Conservation (phyloP, 30 jellyfish, hydroid and myxozoan genomes). For the Cassiopea xamachana region DNA sequence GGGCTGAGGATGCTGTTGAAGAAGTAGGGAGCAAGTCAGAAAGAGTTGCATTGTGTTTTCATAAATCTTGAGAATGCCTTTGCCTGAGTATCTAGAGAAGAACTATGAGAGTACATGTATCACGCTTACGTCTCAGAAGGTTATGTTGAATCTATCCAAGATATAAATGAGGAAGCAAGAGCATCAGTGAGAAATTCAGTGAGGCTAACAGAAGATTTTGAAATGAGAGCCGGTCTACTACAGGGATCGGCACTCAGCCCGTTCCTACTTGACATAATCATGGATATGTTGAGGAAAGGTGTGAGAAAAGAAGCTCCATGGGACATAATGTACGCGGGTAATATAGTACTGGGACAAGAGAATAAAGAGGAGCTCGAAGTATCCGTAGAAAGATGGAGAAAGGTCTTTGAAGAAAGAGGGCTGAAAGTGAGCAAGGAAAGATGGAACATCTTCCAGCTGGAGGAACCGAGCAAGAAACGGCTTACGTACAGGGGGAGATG, state of each 20-base stretch:
- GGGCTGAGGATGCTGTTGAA: slow-evolving; percentile 5
- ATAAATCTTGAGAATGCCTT: slow-evolving; percentile 41
- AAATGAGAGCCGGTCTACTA: slow-evolving; percentile 13
- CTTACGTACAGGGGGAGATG: neutral
- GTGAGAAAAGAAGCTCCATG: slow-evolving; percentile 22
- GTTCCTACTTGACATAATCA: slow-evolving; percentile 30
- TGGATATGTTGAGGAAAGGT: slow-evolving; percentile 12
- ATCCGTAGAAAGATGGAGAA: slow-evolving; percentile 25
- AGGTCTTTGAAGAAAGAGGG: slow-evolving; percentile 36
- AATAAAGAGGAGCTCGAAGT: neutral
- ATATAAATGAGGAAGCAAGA: slow-evolving; percentile 24
- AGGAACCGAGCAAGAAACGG: neutral
- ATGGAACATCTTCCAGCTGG: neutral
- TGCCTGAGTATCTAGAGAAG: slow-evolving; percentile 44
- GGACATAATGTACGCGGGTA: slow-evolving; percentile 54
- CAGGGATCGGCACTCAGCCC: slow-evolving; percentile 59
- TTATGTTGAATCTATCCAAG: slow-evolving; percentile 22
- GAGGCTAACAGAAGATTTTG: slow-evolving; percentile 16
- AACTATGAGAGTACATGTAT: slow-evolving; percentile 39
- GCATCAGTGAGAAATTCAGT: slow-evolving; percentile 34
- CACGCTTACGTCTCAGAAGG: slow-evolving; percentile 1
- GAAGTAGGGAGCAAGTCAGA: neutral
- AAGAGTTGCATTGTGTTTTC: slow-evolving; percentile 13
- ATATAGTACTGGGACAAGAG: slow-evolving; percentile 1
- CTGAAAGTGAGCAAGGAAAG: slow-evolving; percentile 18